Conservation (phyloP, 2,888 invertebrate genomes). For the Tetramorium bicarinatum region DNA sequence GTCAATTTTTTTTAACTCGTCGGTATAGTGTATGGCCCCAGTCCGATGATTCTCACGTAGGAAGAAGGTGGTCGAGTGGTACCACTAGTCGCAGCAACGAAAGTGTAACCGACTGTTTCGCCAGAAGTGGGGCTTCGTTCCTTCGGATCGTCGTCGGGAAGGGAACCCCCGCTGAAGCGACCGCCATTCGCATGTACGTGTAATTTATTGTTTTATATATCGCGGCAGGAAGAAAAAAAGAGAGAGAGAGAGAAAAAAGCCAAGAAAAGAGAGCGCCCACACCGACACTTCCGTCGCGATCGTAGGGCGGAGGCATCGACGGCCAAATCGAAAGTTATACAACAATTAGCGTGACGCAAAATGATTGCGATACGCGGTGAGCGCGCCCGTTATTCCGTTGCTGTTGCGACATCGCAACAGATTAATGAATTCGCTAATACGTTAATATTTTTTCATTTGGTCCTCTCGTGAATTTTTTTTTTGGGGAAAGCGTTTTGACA, state of each 20-base stretch:
- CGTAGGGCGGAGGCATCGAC: constrained; percentile 51
- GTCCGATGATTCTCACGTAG: constrained; percentile 55
- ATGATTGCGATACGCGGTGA: constrained; percentile 63
- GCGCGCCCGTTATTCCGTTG: constrained; percentile 64
- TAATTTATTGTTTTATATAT: constrained; percentile 51
- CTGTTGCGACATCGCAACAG: constrained; percentile 47
- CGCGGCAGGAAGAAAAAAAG: constrained; percentile 40
- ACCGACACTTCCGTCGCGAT: constrained; percentile 28
- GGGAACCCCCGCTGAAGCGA: constrained; percentile 30
- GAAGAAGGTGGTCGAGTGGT: constrained; percentile 77
- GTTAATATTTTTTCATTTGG: not conserved
- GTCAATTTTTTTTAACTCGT: constrained; percentile 1
- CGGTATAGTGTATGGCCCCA: not conserved
- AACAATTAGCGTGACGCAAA: constrained; percentile 73
- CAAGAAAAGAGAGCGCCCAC: constrained; percentile 21
- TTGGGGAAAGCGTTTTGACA: not conserved
- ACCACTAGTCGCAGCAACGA: constrained; percentile 83
- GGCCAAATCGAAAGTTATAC: constrained; percentile 76
- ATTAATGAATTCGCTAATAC: constrained; percentile 26
- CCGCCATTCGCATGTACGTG: not conserved
- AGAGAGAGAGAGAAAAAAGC: constrained; percentile 48
- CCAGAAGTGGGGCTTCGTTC: constrained; percentile 68
- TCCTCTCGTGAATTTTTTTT: constrained; percentile 6
- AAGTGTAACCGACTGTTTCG: constrained; percentile 82
- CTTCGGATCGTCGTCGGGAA: constrained; percentile 50